Conservation (phyloP, 1,140 invertebrate genomes). For the Arctopsyche grandis region DNA sequence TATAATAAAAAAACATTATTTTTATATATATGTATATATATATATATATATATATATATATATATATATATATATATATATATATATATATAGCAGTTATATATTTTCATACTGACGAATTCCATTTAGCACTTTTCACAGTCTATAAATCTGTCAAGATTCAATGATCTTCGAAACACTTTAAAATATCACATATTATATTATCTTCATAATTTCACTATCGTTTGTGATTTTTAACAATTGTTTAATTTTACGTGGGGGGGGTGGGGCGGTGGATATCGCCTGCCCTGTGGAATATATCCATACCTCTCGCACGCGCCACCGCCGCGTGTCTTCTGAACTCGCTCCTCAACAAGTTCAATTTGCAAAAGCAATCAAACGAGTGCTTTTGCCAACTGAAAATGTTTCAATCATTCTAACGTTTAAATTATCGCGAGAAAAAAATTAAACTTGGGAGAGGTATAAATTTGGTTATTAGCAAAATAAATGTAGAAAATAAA, state of each 20-base stretch:
- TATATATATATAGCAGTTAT: too few relatives aligned
- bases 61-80: too few relatives aligned
- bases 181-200: conserved; percentile 12
- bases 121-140: too few relatives aligned
- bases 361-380: conserved; percentile 17
- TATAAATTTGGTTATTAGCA: conserved; percentile 24
- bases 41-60: too few relatives aligned
- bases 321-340: conserved; percentile 43
- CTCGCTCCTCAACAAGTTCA: conserved; percentile 46
- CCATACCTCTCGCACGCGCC: conserved; percentile 51
- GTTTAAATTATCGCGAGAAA: conserved; percentile 38
- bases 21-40: too few relatives aligned
- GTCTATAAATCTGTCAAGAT: too few relatives aligned
- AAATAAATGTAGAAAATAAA: background rate
- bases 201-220: background rate
- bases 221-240: background rate
- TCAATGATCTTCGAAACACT: too few relatives aligned
- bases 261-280: conserved; percentile 41
- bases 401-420: conserved; percentile 25
- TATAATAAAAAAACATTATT: too few relatives aligned
- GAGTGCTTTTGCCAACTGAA: conserved; percentile 34
- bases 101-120: too few relatives aligned
- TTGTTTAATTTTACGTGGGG: conserved; percentile 32
- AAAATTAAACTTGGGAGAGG: conserved; percentile 41
- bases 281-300: conserved; percentile 51